phyloP scores from a whole-genome alignment of 1,140 invertebrate genomes.

The Bombus affinis region DNA sequence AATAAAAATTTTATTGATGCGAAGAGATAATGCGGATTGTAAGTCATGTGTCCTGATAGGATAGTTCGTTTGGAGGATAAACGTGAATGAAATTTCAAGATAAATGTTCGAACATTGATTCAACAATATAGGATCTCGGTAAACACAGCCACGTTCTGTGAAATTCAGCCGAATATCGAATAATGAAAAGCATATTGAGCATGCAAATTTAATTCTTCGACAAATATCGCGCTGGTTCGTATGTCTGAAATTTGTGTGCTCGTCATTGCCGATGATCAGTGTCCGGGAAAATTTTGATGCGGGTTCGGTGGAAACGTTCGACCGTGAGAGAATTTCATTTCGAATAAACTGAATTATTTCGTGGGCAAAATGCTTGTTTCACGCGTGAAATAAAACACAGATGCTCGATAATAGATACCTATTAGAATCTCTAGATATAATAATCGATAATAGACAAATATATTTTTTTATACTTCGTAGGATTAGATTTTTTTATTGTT shows the following conservation, averaged over 20 bases:
- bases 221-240: not conserved
- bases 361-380: not conserved
- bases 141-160: not conserved
- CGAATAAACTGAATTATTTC: not conserved
- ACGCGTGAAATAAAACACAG: not conserved
- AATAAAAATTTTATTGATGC: no score
- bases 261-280: not conserved
- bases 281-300: not conserved
- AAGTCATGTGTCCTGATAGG: no score
- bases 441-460: no score
- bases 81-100: not conserved
- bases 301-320: not conserved
- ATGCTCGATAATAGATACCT: not conserved
- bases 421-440: no score
- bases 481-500: no score
- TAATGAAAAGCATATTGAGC: conserved; percentile 18
- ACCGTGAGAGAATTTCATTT: conserved; percentile 8
- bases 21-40: not conserved
- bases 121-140: not conserved
- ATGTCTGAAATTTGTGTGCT: not conserved
- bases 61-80: no score
- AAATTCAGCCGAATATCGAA: conserved; percentile 14
- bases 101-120: not conserved
- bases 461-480: no score
- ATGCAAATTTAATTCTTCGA: conserved; percentile 18